Evolutionary conservation across 2,797 vertebrate genomes (phyloP), one percentile per base, ranked within the genome.

Genomic region (Ctenopoma multispine): DNA sequence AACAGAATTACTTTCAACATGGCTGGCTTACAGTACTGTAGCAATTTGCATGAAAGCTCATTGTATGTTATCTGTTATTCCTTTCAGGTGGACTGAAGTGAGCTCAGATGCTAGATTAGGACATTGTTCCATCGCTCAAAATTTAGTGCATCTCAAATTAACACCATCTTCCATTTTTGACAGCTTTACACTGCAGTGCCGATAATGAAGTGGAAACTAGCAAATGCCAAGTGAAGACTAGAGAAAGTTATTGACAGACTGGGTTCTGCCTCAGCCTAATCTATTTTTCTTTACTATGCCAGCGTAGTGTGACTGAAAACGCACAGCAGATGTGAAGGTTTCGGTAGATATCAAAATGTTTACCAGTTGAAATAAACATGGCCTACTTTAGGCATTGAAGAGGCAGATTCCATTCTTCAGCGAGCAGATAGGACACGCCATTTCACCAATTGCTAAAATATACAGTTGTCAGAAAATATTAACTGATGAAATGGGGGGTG

Each of bases 281-380:
- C 84, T 85, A 82, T 89, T 90, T 92, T 89, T 75, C 75, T 86
- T 79, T 21, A 47, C 81, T 44, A 54, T 87, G 90, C 91, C 92
- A 90, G 77, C 81, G 82, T 76, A 88, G 91, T 93, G 93, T 83
- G 83, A 90, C 86, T 31, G 87, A 93, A 94, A 95, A 95, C 83
- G 68, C 86, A 20, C 87, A 93, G 91, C 94, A 95, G 94, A 95
- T 95, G 94, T 90, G 85, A 92, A 91, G 86, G 91, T 94, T 93
- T 92, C 73, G 83, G 90, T 92, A 91, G 92, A 94, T 95, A 95
- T 94, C 93, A 94, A 94, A 95, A 95, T 94, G 94, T 95, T 95
- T 95, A 95, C 81, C 84, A 82, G 74, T 87, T 89, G 84, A 90
- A 91, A 92, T 95, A 95, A 95, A 94, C 94, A 95, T 61, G 81